Conservation (phyloP, 2,888 invertebrate species). For the Mycogona germanica region DNA sequence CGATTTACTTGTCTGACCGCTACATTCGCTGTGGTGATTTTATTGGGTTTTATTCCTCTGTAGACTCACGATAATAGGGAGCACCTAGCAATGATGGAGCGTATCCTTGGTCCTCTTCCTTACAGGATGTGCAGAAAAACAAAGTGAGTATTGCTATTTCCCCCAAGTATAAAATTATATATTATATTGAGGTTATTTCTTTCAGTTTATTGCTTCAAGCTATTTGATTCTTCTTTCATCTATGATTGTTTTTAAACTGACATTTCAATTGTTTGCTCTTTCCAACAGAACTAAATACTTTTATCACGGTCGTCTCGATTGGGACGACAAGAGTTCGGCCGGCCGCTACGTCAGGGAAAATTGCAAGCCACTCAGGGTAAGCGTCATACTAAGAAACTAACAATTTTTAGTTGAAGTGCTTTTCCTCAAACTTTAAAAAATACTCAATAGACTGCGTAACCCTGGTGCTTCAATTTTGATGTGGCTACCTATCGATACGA, state of each 20-base stretch:
- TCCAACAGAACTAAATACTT: slow-evolving; percentile 83
- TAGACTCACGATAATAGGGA: slow-evolving; percentile 99
- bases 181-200: background rate
- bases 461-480: no score
- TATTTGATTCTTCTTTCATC: background rate
- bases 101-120: slow-evolving; percentile 92
- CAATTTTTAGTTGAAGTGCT: no score
- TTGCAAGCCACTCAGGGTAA: slow-evolving; percentile 88
- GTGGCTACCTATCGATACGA: background rate
- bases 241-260: no score
- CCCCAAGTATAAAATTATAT: slow-evolving; percentile 24
- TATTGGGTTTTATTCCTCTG: slow-evolving; percentile 17
- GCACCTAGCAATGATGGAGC: slow-evolving; percentile 99
- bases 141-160: slow-evolving; percentile 41
- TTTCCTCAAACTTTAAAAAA: no score
- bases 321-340: slow-evolving; percentile 94
- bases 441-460: no score
- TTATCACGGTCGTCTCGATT: slow-evolving; percentile 92
- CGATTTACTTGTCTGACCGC: slow-evolving; percentile 1
- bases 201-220: background rate
- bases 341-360: slow-evolving; percentile 97
- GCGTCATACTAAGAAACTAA: no score
- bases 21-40: background rate
- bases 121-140: slow-evolving; percentile 52
- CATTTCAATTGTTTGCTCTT: background rate